Conservation (phyloP, 2,888 invertebrate genomes). For the Diarsia brunnea region DNA sequence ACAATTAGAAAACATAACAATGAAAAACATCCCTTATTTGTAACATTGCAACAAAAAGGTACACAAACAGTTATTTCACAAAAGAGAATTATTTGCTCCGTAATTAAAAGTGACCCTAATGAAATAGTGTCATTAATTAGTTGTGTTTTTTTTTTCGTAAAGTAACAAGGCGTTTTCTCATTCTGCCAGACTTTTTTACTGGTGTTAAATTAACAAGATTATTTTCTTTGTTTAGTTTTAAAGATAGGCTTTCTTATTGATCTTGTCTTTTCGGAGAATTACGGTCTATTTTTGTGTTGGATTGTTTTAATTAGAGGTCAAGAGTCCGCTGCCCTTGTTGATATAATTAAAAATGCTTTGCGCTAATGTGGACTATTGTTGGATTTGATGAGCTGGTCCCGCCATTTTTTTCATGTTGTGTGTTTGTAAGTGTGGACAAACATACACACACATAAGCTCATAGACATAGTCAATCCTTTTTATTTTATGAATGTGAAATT, state of each 20-base stretch:
- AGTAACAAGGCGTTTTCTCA: slow-evolving; percentile 52
- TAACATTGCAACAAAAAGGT: slow-evolving; percentile 44
- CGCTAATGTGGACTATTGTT: too few relatives aligned
- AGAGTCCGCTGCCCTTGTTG: neutral
- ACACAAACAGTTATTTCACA: slow-evolving; percentile 54
- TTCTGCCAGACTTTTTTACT: slow-evolving; percentile 43
- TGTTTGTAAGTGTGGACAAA: too few relatives aligned
- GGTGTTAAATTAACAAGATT: slow-evolving; percentile 63
- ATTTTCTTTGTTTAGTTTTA: slow-evolving; percentile 60
- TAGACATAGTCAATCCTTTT: too few relatives aligned
- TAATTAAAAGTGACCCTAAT: slow-evolving; percentile 71
- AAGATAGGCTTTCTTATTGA: slow-evolving; percentile 48
- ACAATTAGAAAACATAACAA: slow-evolving; percentile 28
- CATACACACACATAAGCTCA: too few relatives aligned
- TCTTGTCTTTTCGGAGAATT: slow-evolving; percentile 15
- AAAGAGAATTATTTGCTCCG: slow-evolving; percentile 61
- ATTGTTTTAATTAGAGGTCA: slow-evolving; percentile 3
- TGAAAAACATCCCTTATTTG: slow-evolving; percentile 47
- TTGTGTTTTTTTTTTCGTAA: slow-evolving; percentile 66
- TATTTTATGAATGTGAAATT: too few relatives aligned
- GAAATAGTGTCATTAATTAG: slow-evolving; percentile 72
- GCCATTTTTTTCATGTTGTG: too few relatives aligned
- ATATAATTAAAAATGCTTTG: too few relatives aligned
- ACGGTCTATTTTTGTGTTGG: neutral
- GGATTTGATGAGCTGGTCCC: too few relatives aligned